These are phyloP conservation scores for Parotia lawesii DNA, from an alignment of 2,113 vertebrate genomes.

Conservation along the genomic window DNA sequence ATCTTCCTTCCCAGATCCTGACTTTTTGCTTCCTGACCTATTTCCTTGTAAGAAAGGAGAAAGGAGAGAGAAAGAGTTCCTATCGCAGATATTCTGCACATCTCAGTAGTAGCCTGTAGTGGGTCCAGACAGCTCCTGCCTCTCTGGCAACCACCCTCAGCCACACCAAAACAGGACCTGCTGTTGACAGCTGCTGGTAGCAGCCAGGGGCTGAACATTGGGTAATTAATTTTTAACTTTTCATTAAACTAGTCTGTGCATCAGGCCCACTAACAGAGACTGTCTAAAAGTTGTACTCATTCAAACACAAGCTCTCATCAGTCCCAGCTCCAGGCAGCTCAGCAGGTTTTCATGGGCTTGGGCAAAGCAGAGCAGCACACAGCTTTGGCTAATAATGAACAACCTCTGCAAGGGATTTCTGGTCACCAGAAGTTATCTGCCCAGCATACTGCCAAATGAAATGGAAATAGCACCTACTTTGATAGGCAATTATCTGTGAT, in stretches of 20 bases:
- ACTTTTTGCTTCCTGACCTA: not conserved
- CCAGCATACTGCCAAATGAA: not conserved
- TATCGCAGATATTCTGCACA: accelerated
- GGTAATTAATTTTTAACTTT: not conserved
- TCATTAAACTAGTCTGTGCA: not conserved
- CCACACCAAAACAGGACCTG: not conserved
- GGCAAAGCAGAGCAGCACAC: not conserved
- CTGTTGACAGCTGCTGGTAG: not conserved
- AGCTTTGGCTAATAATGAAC: not conserved
- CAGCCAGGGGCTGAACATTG: not conserved
- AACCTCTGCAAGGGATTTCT: not conserved
- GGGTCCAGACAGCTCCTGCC: not conserved
- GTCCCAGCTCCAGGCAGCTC: not conserved
- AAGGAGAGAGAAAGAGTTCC: not conserved
- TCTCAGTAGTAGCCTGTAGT: not conserved
- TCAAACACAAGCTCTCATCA: not conserved
- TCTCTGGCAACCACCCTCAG: not conserved
- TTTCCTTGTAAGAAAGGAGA: not conserved
- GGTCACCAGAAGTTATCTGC: not conserved
- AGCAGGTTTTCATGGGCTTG: not conserved
- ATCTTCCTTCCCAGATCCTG: not conserved
- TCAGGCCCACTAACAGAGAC: not conserved
- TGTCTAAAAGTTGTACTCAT: not conserved
- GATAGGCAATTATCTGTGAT: not conserved
- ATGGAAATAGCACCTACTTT: not conserved